phyloP scores from a whole-genome alignment of 2,797 vertebrate species.

The Danio jaintianensis region DNA sequence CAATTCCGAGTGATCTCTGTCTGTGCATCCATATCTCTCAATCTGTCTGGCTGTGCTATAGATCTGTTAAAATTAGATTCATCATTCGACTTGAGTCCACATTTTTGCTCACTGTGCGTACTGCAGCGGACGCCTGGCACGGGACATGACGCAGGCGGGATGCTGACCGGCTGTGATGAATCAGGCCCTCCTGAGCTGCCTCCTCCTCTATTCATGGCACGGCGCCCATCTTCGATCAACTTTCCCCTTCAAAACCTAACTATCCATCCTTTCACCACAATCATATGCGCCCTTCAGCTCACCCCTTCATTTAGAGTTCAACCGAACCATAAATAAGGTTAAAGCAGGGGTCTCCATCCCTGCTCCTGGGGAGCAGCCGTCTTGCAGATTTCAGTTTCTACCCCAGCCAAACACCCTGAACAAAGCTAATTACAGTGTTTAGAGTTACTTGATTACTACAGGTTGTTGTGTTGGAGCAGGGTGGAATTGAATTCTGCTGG shows the following conservation, averaged over 20 bases:
- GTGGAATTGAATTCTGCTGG: too few relatives aligned
- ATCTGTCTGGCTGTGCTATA: slow-evolving; percentile 32
- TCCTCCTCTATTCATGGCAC: slow-evolving; percentile 21
- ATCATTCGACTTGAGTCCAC: slow-evolving; percentile 6
- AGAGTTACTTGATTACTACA: too few relatives aligned
- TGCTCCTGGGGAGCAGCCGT: too few relatives aligned
- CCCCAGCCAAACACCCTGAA: too few relatives aligned
- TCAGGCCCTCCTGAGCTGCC: slow-evolving; percentile 29
- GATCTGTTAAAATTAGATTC: slow-evolving; percentile 56
- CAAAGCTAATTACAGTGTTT: too few relatives aligned
- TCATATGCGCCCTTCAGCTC: slow-evolving; percentile 13
- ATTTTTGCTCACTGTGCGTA: slow-evolving; percentile 2
- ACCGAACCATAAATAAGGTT: not conserved
- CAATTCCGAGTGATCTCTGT: slow-evolving; percentile 36
- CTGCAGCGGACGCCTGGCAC: not conserved
- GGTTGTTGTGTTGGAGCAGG: too few relatives aligned
- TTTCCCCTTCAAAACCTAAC: not conserved
- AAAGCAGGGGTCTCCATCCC: not conserved
- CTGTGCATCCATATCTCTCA: slow-evolving; percentile 43
- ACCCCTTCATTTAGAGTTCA: slow-evolving; percentile 9
- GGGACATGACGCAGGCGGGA: not conserved
- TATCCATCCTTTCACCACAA: slow-evolving; percentile 17
- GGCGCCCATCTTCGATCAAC: slow-evolving; percentile 12
- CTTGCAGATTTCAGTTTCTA: too few relatives aligned
- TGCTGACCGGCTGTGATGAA: slow-evolving; percentile 42